Percentiles rank a stretch among this genome's conserved stretches.
phyloP scores from a whole-genome alignment of 1,140 invertebrate genomes.

The Plectrocnemia conspersa region DNA sequence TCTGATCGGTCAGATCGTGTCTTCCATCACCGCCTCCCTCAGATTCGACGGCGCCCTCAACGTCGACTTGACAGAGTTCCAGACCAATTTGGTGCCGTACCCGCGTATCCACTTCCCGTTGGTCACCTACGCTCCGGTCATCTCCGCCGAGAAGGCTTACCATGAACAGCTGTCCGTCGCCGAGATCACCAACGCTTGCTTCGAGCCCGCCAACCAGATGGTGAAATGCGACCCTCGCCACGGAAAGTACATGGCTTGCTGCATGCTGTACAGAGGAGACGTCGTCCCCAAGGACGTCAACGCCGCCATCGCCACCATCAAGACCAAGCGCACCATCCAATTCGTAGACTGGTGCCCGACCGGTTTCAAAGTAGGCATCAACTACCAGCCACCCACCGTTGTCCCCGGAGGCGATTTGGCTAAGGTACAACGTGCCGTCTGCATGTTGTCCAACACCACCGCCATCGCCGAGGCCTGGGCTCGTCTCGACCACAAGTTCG shows the following conservation, averaged over 20 bases:
- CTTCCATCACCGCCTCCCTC: conserved; percentile 82
- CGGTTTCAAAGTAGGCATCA: conserved; percentile 79
- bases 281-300: conserved; percentile 78
- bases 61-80: conserved; percentile 87
- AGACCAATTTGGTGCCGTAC: conserved; percentile 82
- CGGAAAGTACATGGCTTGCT: conserved; percentile 88
- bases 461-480: conserved; percentile 77
- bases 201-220: conserved; percentile 88
- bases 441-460: conserved; percentile 80
- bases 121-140: conserved; percentile 80
- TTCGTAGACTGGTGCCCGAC: conserved; percentile 92
- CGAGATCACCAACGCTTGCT: conserved; percentile 86
- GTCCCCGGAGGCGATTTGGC: conserved; percentile 77
- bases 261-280: conserved; percentile 74
- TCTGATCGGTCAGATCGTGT: conserved; percentile 80
- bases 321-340: conserved; percentile 78
- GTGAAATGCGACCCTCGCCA: conserved; percentile 87
- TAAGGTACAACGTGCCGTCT: conserved; percentile 66
- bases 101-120: conserved; percentile 80
- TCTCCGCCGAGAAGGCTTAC: conserved; percentile 82
- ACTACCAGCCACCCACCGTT: conserved; percentile 76
- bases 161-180: conserved; percentile 77
- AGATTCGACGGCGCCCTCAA: conserved; percentile 86
- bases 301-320: conserved; percentile 78
- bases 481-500: conserved; percentile 76